Conservation (phyloP, 2,113 vertebrate genomes). For the Etia nguti region DNA sequence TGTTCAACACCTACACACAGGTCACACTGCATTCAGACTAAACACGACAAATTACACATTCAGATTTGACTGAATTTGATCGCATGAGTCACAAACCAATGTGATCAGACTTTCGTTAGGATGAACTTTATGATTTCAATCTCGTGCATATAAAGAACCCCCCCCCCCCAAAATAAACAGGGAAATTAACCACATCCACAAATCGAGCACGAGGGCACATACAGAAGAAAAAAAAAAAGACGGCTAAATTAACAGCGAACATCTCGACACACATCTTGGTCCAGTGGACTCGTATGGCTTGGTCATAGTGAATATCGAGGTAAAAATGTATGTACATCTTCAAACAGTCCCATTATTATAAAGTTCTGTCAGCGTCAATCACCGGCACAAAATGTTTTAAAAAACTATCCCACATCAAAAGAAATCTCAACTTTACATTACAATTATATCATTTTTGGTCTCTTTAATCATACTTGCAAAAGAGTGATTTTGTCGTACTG, state of each 20-base stretch:
- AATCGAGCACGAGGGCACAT: neutral
- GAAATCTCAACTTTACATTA: neutral
- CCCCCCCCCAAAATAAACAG: neutral
- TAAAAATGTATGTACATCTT: neutral
- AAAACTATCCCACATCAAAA: neutral
- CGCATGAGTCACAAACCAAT: fast-evolving
- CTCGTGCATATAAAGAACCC: neutral
- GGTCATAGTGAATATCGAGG: neutral
- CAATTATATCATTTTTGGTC: constrained; percentile 37
- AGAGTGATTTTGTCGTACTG: neutral
- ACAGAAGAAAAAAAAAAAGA: neutral
- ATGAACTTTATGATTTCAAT: neutral
- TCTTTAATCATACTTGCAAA: neutral
- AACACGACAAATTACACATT: neutral
- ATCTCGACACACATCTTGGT: neutral
- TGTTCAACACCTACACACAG: too few species aligned
- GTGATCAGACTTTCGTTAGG: neutral
- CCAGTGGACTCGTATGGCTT: constrained; percentile 1
- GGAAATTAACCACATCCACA: neutral
- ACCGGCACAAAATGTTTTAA: neutral
- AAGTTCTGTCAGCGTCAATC: neutral
- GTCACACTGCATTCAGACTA: neutral
- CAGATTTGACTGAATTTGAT: neutral
- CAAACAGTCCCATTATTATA: neutral
- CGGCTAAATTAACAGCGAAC: neutral